These are phyloP conservation scores for Chromis chromis DNA, from an alignment of 2,797 vertebrate species.

Conservation along the genomic window DNA sequence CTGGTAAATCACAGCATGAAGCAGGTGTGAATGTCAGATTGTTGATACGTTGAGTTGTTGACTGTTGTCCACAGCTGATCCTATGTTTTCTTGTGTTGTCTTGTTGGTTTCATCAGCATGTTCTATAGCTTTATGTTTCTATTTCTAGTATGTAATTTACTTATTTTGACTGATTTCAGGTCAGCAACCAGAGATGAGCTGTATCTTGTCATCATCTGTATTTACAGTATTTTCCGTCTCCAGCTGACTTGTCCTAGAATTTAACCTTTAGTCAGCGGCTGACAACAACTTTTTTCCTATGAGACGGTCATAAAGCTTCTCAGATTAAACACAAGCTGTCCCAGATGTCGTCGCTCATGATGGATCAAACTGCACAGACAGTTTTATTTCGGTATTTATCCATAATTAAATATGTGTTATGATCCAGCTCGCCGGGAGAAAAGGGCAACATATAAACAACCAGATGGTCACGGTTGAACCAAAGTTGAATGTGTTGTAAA, in stretches of 20 bases:
- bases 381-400: not conserved
- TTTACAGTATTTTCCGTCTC: constrained; percentile 2
- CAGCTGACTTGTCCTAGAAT: not conserved
- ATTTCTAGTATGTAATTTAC: not conserved
- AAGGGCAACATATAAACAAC: too few species aligned
- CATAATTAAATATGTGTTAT: too few species aligned
- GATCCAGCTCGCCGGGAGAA: too few species aligned
- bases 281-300: constrained; percentile 9
- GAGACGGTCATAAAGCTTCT: constrained; percentile 12
- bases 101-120: not conserved
- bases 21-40: not conserved
- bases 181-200: not conserved
- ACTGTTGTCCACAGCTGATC: not conserved
- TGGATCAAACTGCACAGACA: constrained; percentile 4
- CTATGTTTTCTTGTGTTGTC: not conserved
- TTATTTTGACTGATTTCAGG: too few species aligned
- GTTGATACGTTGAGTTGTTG: not conserved
- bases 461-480: too few species aligned
- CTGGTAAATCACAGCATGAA: not conserved
- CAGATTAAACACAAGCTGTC: constrained; percentile 6
- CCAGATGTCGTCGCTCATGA: constrained; percentile 1
- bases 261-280: constrained; percentile 22
- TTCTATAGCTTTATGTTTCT: not conserved
- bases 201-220: not conserved
- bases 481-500: too few species aligned